Conservation (phyloP, 1,140 invertebrate species). For the Drosophila sp. region DNA sequence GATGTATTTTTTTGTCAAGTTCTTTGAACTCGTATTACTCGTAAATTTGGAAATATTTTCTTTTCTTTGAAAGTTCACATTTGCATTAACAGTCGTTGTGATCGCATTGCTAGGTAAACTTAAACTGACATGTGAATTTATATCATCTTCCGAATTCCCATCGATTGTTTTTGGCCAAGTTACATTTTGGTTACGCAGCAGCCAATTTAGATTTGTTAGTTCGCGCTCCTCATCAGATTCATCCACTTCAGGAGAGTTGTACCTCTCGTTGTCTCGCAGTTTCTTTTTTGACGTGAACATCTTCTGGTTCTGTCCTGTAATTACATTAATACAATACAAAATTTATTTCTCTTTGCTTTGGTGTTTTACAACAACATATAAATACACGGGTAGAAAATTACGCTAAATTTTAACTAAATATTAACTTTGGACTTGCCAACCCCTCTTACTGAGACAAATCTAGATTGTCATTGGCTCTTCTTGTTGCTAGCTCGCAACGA, state of each 20-base stretch:
- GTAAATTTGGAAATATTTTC: neutral
- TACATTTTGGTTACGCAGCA: conserved; percentile 71
- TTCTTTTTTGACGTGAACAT: conserved; percentile 14
- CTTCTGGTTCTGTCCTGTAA: neutral
- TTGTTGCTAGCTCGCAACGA: no score
- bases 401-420: no score
- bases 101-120: neutral
- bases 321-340: neutral
- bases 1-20: conserved; percentile 4
- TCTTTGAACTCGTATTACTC: neutral
- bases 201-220: conserved; percentile 78
- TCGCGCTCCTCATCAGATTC: conserved; percentile 73
- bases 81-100: neutral
- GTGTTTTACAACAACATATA: no score
- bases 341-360: no score
- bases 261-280: neutral
- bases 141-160: conserved; percentile 30
- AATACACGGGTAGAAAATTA: no score
- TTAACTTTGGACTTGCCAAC: no score
- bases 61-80: neutral
- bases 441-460: no score
- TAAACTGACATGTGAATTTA: neutral
- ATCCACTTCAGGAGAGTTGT: conserved; percentile 17
- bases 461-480: no score
- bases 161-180: conserved; percentile 67